Evolutionary conservation across 2,888 invertebrate species (phyloP), one percentile per base, ranked within the genome.

Genomic region (Microctonus aethiopoides): DNA sequence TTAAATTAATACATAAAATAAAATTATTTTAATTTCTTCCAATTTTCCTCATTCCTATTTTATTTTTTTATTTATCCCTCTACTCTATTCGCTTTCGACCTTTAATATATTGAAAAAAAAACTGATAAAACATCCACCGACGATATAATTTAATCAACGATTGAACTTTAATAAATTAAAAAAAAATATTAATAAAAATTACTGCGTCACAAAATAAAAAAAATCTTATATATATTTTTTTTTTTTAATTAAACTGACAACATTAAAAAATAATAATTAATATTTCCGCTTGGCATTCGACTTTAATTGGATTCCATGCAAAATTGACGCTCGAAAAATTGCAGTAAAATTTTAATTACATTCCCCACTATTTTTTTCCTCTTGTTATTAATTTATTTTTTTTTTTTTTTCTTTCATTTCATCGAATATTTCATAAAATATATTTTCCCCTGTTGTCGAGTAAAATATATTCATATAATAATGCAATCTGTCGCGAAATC

Each of bases 261-360:
- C n/a, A 57, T 66, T 46, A 41, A 24, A 63, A 64, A 65, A 64
- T 64, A 69, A 69, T 69, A 52, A 69, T 65, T 65, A 60, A 63
- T 26, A 34, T 57, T 69, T 69, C 64, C 46, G 59, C 64, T 60
- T 59, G 64, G 64, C 34, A 69, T 69, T 69, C 59, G 64, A 69
- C 29, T 69, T 69, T 69, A 70, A 67, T 67, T 67, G 70, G 65
- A 70, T 70, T 70, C 64, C 66, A 69, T 29, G 29, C 57, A 59
- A 69, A 64, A 69, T 69, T 69, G 69, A 64, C 69, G 70, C 73
- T 74, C 69, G 69, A 72, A 74, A 74, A 71, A 72, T 72, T 74
- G 73, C 46, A 76, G 76, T 76, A 74, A 76, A 78, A 78, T 77
- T 73, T 76, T 76, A 76, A 78, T 78, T 78, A 78, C 77, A 77